Base-by-base conservation (phyloP, 2,888 invertebrate species). In the Branchipolynoe longqiensis region DNA sequence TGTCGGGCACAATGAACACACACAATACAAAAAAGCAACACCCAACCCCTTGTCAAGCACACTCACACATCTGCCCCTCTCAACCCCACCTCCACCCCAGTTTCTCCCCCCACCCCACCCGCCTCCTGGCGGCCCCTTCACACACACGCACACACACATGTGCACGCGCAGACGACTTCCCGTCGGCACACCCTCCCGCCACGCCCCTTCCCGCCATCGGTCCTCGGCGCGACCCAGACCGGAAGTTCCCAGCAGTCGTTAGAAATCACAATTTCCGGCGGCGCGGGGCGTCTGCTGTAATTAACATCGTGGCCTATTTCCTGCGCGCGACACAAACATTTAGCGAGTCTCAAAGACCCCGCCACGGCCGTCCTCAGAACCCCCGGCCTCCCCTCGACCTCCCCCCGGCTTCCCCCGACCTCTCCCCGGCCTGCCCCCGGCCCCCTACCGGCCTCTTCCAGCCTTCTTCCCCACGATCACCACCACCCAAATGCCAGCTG, bases 211-310 rank as follows among this genome's bases (percentile, higher is more conserved):
- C 48, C 48, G 8, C 14, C 38, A n/a, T n/a, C n/a, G n/a, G 54
- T 28, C 25, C 28, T 28, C n/a, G 25, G 28, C 62, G n/a, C 62
- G n/a, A 2, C 28, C 62, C n/a, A n/a, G 8, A 18, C 82, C 82
- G 82, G 82, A 82, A 36, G 82, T 38, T 12, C 58, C 56, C 54
- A 82, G 58, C 58, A 82, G 78, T 82, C 56, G 58, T 82, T 82
- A 82, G 58, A 82, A 82, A 82, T 82, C 82, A 82, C 82, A 82
- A 82, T 82, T 82, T 82, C 82, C 82, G 41, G 48, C 78, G 41
- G 22, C 48, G 78, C 78, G 78, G 28, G 28, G 33, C 82, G 56
- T 38, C 48, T 25, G 28, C 33, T 36, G 54, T 82, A 82, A 82
- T 82, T 82, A 82, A 82, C 82, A 82, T 58, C 33, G 78, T 48